A percentile compares a stretch with the other conserved stretches of the same genome.
Conservation (phyloP, 2,888 invertebrate species). For the Miltochrista miniata region DNA sequence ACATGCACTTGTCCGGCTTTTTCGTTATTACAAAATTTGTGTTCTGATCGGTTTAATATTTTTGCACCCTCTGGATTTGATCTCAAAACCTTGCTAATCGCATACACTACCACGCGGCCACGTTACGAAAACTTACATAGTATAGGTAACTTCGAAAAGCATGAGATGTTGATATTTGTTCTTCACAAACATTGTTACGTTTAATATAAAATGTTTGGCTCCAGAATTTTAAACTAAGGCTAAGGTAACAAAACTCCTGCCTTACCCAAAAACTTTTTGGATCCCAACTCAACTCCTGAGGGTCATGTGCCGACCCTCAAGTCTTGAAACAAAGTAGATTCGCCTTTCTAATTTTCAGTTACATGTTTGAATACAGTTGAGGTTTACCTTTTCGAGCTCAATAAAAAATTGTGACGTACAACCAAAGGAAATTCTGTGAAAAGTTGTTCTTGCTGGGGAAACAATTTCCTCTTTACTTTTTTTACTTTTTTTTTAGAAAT, state of each 20-base stretch:
- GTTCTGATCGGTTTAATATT: too few species aligned
- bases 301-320: too few species aligned
- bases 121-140: too few species aligned
- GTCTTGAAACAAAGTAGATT: conserved; percentile 24
- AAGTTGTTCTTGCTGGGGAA: conserved; percentile 22
- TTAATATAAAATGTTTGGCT: conserved; percentile 11
- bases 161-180: not conserved
- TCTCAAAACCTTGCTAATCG: too few species aligned
- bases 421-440: conserved; percentile 18
- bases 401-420: conserved; percentile 30
- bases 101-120: not conserved
- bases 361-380: conserved; percentile 19
- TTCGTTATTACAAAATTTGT: too few species aligned
- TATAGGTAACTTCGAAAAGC: too few species aligned
- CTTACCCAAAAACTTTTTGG: conserved; percentile 19
- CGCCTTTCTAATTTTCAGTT: conserved; percentile 29
- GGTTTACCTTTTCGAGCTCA: conserved; percentile 19
- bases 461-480: conserved; percentile 35
- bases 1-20: too few species aligned
- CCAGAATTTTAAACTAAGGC: conserved; percentile 25
- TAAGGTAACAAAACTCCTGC: conserved; percentile 6
- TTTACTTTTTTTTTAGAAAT: too few species aligned
- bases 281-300: conserved; percentile 11
- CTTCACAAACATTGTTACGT: not conserved
- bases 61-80: too few species aligned